Conservation (phyloP, 2,797 vertebrate genomes). For the Ctenosaura bakeri region DNA sequence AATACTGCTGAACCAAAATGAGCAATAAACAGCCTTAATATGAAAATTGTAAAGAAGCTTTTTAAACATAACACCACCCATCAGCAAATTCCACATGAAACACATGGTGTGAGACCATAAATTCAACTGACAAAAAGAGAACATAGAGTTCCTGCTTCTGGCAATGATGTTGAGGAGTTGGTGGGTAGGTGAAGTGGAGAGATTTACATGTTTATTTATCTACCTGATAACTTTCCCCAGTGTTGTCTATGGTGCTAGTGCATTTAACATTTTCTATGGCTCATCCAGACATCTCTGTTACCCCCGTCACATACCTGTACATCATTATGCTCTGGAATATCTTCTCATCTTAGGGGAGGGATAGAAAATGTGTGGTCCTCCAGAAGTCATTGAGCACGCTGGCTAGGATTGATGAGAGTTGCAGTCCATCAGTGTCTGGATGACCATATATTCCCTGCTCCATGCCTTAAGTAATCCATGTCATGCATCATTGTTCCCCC, state of each 20-base stretch:
- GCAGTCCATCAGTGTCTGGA: background rate
- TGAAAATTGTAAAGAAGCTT: background rate
- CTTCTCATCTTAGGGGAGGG: too few relatives aligned
- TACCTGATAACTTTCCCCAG: background rate
- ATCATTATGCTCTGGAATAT: too few relatives aligned
- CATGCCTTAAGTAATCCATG: background rate
- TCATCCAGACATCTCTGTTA: background rate
- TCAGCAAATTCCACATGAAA: background rate
- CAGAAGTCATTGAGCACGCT: too few relatives aligned
- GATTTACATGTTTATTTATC: background rate
- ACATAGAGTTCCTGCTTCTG: background rate
- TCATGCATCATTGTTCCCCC: background rate
- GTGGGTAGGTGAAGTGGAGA: background rate
- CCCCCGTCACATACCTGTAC: too few relatives aligned
- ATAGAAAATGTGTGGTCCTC: too few relatives aligned
- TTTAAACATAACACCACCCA: background rate
- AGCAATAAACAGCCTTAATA: background rate
- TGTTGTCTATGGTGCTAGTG: background rate
- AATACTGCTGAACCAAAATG: background rate
- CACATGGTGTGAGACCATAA: background rate
- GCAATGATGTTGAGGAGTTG: too few relatives aligned
- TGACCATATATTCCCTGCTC: background rate
- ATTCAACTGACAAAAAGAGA: background rate
- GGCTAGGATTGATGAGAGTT: too few relatives aligned
- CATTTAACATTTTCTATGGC: background rate